Evolutionary conservation across 1,140 invertebrate genomes (phyloP).

Genomic region (Drosophila parvula): DNA sequence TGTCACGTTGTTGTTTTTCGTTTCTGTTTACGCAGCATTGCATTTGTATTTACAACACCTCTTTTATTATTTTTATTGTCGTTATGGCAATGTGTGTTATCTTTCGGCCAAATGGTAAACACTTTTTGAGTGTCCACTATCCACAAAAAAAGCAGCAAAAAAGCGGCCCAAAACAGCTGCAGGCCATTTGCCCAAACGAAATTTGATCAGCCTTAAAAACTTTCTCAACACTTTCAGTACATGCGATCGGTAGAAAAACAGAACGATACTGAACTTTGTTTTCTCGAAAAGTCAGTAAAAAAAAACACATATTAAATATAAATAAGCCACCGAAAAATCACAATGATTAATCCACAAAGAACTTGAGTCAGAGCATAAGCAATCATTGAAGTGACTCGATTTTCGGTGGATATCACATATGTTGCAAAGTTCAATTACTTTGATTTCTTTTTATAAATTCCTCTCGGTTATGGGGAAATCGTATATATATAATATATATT

Average conservation of each 20-base stretch:
- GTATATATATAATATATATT: slow-evolving; percentile 1
- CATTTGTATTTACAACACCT: slow-evolving; percentile 59
- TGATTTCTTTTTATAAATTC: slow-evolving; percentile 17
- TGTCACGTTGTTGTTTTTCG: slow-evolving; percentile 74
- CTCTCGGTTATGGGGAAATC: slow-evolving; percentile 7
- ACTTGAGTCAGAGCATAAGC: slow-evolving; percentile 25
- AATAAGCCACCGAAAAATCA: slow-evolving; percentile 15
- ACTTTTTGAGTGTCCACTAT: slow-evolving; percentile 61
- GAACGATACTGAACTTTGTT: slow-evolving; percentile 19
- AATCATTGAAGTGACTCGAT: not conserved
- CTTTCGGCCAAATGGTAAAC: slow-evolving; percentile 65
- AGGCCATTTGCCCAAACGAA: slow-evolving; percentile 40
- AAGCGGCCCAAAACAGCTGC: slow-evolving; percentile 64
- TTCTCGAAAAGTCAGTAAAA: slow-evolving; percentile 3
- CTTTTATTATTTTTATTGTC: slow-evolving; percentile 39
- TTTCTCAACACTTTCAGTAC: slow-evolving; percentile 21
- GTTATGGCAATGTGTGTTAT: slow-evolving; percentile 50
- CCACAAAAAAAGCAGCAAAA: slow-evolving; percentile 27
- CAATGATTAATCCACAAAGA: slow-evolving; percentile 40
- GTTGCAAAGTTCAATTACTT: slow-evolving; percentile 1
- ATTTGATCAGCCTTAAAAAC: slow-evolving; percentile 37
- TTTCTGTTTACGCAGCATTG: slow-evolving; percentile 55
- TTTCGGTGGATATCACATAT: slow-evolving; percentile 12
- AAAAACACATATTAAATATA: slow-evolving; percentile 4
- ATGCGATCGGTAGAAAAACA: not conserved